phyloP scores from a whole-genome alignment of 2,888 invertebrate genomes.

The Strigamia transsilvanica region DNA sequence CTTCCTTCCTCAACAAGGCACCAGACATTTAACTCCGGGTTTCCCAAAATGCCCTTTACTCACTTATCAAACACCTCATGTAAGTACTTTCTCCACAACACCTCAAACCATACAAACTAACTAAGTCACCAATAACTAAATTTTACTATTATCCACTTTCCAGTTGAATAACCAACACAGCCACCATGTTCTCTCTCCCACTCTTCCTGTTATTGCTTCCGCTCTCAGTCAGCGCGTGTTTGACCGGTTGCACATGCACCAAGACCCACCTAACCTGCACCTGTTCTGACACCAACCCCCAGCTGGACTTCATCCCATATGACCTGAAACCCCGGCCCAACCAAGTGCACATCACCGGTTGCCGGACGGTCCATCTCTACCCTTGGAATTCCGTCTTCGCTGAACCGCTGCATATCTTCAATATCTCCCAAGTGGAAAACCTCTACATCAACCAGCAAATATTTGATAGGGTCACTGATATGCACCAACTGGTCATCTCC shows the following conservation, averaged over 20 bases:
- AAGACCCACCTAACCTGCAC: neutral
- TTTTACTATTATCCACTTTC: neutral
- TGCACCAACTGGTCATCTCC: neutral
- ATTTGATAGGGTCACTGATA: neutral
- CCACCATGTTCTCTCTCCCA: neutral
- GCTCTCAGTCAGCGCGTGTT: neutral
- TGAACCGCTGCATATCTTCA: neutral
- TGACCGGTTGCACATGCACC: neutral
- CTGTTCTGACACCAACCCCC: neutral
- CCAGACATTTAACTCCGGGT: neutral
- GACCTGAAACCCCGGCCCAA: neutral
- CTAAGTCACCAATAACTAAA: neutral
- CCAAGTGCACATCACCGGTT: neutral
- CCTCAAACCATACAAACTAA: neutral
- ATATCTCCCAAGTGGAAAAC: neutral
- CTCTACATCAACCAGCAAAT: neutral
- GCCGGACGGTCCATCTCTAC: neutral
- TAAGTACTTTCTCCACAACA: neutral
- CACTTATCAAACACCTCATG: neutral
- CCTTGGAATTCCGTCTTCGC: neutral
- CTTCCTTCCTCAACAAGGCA: slow-evolving; percentile 10
- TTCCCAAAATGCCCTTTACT: neutral
- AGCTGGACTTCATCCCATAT: neutral
- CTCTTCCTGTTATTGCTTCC: neutral
- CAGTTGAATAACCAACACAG: neutral